A percentile compares a stretch with the other conserved stretches of the same genome.
Evolutionary conservation across 2,797 vertebrate species (phyloP).

Genomic region (Selene dorsalis): DNA sequence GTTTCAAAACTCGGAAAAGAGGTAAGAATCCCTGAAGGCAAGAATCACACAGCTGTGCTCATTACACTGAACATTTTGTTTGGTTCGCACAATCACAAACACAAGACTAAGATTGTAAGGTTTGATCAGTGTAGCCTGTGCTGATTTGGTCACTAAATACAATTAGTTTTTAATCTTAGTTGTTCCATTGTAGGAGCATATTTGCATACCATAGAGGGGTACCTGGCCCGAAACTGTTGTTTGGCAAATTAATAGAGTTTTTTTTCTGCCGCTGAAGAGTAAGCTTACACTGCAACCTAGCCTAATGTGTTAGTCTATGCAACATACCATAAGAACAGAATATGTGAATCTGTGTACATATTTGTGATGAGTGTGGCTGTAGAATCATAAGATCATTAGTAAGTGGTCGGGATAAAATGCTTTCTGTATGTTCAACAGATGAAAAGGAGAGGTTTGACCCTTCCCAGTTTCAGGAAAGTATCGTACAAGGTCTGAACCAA

Average conservation of each 20-base stretch:
- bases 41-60: too few species aligned
- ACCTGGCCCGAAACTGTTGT: background rate
- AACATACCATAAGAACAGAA: background rate
- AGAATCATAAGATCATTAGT: background rate
- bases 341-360: background rate
- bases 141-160: background rate
- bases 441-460: conserved; percentile 99
- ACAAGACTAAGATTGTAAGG: background rate
- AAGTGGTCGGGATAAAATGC: background rate
- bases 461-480: conserved; percentile 98
- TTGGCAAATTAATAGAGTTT: background rate
- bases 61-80: background rate
- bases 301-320: background rate
- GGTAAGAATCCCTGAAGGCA: conserved; percentile 73
- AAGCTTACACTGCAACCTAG: background rate
- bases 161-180: too few species aligned
- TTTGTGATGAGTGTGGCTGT: background rate
- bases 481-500: conserved; percentile 99
- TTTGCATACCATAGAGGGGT: background rate
- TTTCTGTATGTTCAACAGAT: conserved; percentile 83
- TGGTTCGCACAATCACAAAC: too few species aligned
- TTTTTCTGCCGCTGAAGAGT: background rate
- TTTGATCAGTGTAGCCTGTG: background rate
- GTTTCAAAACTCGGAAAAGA: conserved; percentile 99
- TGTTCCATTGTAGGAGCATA: background rate